phyloP scores from a whole-genome alignment of 2,797 vertebrate genomes.

The Aphelocoma californica region DNA sequence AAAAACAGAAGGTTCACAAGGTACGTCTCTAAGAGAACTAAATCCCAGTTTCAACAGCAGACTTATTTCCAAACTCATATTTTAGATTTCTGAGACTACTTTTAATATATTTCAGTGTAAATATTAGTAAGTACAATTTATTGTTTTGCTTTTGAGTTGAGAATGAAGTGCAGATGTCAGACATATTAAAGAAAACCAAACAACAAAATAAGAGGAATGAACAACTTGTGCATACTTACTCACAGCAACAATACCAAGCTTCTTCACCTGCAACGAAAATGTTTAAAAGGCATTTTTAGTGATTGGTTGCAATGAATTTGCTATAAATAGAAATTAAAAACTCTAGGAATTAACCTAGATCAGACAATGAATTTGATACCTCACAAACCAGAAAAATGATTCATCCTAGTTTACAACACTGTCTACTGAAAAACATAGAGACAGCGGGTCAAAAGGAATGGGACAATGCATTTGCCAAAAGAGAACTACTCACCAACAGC shows the following conservation, averaged over 20 bases:
- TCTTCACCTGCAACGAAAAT: conserved; percentile 83
- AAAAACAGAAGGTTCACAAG: not conserved
- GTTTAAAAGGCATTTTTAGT: not conserved
- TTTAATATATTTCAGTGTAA: not conserved
- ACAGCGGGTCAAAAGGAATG: not conserved
- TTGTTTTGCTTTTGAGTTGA: not conserved
- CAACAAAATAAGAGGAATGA: not conserved
- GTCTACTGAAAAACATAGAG: not conserved
- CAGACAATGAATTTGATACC: not conserved
- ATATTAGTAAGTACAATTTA: not conserved
- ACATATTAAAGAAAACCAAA: not conserved
- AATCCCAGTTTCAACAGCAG: not conserved
- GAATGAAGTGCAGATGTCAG: not conserved
- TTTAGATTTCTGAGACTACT: not conserved
- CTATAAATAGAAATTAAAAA: not conserved
- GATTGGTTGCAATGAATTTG: not conserved
- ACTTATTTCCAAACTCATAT: not conserved
- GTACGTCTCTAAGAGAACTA: not conserved
- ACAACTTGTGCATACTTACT: conserved; percentile 84
- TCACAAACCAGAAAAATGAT: not conserved
- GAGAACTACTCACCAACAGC: not conserved
- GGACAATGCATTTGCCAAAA: not conserved
- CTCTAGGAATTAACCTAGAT: not conserved
- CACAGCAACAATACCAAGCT: conserved; percentile 89
- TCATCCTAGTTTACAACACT: not conserved